Evolutionary conservation across 2,888 invertebrate genomes (phyloP).

Genomic region (Synanthedon myopaeformis): DNA sequence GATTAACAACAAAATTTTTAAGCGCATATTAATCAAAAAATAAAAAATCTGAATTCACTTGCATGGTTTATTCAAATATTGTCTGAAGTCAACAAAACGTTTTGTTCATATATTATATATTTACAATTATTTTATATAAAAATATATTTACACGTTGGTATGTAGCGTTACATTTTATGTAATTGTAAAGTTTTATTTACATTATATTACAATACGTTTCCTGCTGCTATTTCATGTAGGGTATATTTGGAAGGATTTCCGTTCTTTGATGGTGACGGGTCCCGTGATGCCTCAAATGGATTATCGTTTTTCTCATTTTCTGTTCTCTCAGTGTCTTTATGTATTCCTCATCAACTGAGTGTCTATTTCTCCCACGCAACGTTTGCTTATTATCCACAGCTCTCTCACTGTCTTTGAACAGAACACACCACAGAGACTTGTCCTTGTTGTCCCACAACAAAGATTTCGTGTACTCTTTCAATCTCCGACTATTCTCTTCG

Average conservation of each 20-base stretch:
- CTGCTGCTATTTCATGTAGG: slow-evolving; percentile 45
- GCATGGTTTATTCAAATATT: slow-evolving; percentile 19
- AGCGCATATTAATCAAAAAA: not conserved
- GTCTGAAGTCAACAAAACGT: slow-evolving; percentile 45
- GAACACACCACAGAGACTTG: slow-evolving; percentile 65
- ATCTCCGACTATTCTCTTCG: slow-evolving; percentile 60
- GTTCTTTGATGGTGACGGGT: slow-evolving; percentile 50
- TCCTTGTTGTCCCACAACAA: slow-evolving; percentile 66
- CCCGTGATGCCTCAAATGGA: slow-evolving; percentile 60
- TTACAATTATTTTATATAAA: slow-evolving; percentile 36
- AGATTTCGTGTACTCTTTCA: slow-evolving; percentile 64
- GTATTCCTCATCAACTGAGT: slow-evolving; percentile 46
- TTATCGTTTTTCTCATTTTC: slow-evolving; percentile 52
- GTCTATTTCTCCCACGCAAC: slow-evolving; percentile 30
- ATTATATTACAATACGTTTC: slow-evolving; percentile 21
- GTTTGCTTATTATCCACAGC: slow-evolving; percentile 26
- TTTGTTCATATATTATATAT: slow-evolving; percentile 22
- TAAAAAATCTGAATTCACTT: slow-evolving; percentile 7
- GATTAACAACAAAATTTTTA: no score
- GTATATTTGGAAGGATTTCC: slow-evolving; percentile 42
- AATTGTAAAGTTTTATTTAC: slow-evolving; percentile 15
- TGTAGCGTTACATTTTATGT: not conserved
- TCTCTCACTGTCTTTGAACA: slow-evolving; percentile 59
- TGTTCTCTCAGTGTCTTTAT: slow-evolving; percentile 51
- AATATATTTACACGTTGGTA: slow-evolving; percentile 44